Evolutionary conservation across 1,140 invertebrate species (phyloP).

Genomic region (Drosophila parabipectinata): DNA sequence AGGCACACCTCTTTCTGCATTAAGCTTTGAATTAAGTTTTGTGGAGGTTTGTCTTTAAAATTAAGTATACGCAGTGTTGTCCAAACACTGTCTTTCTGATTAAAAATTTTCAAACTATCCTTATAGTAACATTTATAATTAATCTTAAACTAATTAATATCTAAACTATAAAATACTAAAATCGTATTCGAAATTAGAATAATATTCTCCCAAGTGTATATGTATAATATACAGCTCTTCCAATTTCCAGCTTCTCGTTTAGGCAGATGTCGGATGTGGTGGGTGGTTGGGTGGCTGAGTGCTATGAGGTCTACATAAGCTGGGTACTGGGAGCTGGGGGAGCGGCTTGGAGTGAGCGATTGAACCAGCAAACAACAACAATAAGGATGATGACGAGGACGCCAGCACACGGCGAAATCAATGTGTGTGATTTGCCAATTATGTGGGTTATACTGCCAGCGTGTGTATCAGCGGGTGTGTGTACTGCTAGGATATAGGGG

Average conservation of each 20-base stretch:
- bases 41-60: slow-evolving; percentile 68
- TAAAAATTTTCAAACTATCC: no score
- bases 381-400: slow-evolving; percentile 46
- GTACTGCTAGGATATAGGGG: neutral
- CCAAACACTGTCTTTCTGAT: slow-evolving; percentile 11
- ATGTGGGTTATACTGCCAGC: slow-evolving; percentile 67
- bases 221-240: neutral
- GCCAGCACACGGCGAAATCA: slow-evolving; percentile 73
- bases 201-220: neutral
- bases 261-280: slow-evolving; percentile 76
- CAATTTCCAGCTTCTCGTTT: slow-evolving; percentile 34
- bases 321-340: neutral
- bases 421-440: slow-evolving; percentile 81
- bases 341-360: slow-evolving; percentile 64
- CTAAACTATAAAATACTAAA: no score
- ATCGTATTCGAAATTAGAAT: neutral
- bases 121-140: no score
- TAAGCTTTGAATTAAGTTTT: slow-evolving; percentile 17
- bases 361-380: slow-evolving; percentile 56
- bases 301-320: neutral
- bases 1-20: slow-evolving; percentile 4
- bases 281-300: slow-evolving; percentile 7
- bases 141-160: no score
- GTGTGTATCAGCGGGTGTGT: neutral
- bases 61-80: slow-evolving; percentile 74